phyloP scores from a whole-genome alignment of 2,113 vertebrate species.

The Desmodus rotundus region DNA sequence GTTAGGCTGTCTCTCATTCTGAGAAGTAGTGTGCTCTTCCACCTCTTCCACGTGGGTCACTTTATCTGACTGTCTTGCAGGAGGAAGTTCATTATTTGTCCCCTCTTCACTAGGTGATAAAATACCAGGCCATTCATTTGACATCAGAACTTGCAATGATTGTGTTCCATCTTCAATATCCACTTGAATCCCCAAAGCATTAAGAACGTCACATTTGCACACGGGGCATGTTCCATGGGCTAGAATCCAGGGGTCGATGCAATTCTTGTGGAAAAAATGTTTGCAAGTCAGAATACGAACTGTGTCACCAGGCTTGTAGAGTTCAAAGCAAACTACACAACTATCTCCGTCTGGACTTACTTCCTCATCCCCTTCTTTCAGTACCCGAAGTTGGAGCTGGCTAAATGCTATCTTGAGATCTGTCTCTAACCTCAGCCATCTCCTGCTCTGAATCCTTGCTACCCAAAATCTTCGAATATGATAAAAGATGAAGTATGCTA shows the following conservation, averaged over 20 bases:
- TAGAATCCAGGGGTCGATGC: constrained; percentile 85
- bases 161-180: constrained; percentile 57
- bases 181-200: constrained; percentile 79
- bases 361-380: constrained; percentile 81
- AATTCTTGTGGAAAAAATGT: constrained; percentile 82
- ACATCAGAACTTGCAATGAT: constrained; percentile 31
- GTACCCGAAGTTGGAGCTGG: constrained; percentile 76
- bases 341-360: constrained; percentile 71
- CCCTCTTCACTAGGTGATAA: constrained; percentile 34
- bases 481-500: constrained; percentile 73
- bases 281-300: constrained; percentile 85
- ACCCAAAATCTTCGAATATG: constrained; percentile 71
- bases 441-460: constrained; percentile 70
- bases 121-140: constrained; percentile 15
- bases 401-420: constrained; percentile 81
- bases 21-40: background rate
- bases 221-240: constrained; percentile 83
- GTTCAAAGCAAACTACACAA: constrained; percentile 85
- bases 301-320: constrained; percentile 79
- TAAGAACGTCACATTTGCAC: constrained; percentile 87
- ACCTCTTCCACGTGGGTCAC: background rate
- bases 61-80: background rate
- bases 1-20: background rate
- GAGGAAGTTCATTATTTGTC: background rate
- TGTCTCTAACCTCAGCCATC: constrained; percentile 71